Evolutionary conservation across 1,140 invertebrate species (phyloP).

Genomic region (Periplaneta americana): DNA sequence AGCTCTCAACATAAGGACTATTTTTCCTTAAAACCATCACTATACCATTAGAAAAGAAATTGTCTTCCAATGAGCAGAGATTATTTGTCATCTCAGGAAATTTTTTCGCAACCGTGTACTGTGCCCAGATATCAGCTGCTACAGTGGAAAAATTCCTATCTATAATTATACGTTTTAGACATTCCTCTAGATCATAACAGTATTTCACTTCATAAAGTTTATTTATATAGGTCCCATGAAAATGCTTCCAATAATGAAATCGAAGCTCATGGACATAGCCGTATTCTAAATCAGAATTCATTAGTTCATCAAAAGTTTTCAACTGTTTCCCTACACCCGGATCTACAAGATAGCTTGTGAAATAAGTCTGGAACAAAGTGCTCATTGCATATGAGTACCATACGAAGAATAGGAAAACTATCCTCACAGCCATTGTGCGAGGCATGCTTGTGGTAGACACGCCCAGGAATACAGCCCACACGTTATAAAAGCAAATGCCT

Average conservation of each 20-base stretch:
- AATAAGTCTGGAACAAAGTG: background rate
- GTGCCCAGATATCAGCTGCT: no score
- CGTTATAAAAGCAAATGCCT: background rate
- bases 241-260: background rate
- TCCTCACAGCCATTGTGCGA: background rate
- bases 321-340: background rate
- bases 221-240: no score
- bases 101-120: no score
- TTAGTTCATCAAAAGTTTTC: background rate
- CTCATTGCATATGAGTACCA: background rate
- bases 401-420: background rate
- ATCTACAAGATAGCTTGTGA: background rate
- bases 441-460: background rate
- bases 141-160: no score
- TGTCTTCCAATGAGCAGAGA: no score
- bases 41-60: no score
- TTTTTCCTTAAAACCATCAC: no score
- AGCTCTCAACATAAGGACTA: no score
- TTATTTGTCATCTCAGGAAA: no score
- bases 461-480: background rate
- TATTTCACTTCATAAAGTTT: no score
- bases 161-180: no score
- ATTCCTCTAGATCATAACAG: no score
- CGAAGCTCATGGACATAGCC: background rate
- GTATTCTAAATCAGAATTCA: background rate